A percentile compares a stretch with the other conserved stretches of the same genome.
phyloP scores from a whole-genome alignment of 2,113 vertebrate species.

The Oryzias curvinotus region DNA sequence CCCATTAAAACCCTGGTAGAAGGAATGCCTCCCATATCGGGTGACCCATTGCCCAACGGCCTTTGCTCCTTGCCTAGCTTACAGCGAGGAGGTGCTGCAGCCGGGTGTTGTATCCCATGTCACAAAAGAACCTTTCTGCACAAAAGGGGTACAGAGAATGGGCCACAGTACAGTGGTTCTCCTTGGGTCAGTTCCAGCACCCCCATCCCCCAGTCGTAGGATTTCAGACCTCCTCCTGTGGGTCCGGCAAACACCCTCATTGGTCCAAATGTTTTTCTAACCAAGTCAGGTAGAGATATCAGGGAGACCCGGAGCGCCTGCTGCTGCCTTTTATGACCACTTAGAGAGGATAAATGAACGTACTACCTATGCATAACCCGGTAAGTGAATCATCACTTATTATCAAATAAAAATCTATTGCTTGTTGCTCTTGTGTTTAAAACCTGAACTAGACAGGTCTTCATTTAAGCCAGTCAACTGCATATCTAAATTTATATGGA shows the following conservation, averaged over 20 bases:
- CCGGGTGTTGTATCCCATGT: conserved; percentile 73
- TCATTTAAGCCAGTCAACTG: too few species aligned
- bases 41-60: conserved; percentile 72
- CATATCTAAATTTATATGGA: too few species aligned
- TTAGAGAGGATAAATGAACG: conserved; percentile 68
- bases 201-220: conserved; percentile 62
- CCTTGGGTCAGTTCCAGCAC: conserved; percentile 62
- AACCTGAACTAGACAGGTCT: too few species aligned
- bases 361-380: conserved; percentile 75
- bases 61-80: conserved; percentile 65
- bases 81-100: conserved; percentile 60
- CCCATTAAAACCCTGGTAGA: conserved; percentile 47
- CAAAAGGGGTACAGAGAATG: conserved; percentile 73
- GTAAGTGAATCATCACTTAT: conserved; percentile 70
- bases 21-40: conserved; percentile 74
- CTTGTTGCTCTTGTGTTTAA: too few species aligned
- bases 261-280: conserved; percentile 72
- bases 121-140: conserved; percentile 80
- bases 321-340: conserved; percentile 66
- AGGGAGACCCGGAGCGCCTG: conserved; percentile 60
- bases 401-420: background rate
- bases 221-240: conserved; percentile 75
- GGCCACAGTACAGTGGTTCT: conserved; percentile 70
- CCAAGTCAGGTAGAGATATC: conserved; percentile 68
- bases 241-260: conserved; percentile 66